These are phyloP conservation scores for Colletes gigas DNA, from an alignment of 1,140 invertebrate species.

Conservation along the genomic window DNA sequence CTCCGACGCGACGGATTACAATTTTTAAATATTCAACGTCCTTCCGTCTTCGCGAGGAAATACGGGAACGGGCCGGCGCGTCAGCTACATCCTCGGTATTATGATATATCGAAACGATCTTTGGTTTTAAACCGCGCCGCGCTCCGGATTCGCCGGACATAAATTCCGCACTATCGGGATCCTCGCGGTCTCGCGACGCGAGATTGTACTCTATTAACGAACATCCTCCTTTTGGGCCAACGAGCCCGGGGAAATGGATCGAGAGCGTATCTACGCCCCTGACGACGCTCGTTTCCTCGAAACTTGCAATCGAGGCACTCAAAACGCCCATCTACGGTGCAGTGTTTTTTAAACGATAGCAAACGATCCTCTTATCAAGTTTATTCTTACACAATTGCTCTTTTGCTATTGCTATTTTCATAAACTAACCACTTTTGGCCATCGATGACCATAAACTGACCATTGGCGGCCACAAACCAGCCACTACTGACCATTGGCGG, in stretches of 20 bases:
- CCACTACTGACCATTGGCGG: too few species aligned
- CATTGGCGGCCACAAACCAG: too few species aligned
- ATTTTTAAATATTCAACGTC: conserved; percentile 52
- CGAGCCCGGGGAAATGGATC: not conserved
- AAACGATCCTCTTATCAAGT: too few species aligned
- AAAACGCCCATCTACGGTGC: too few species aligned
- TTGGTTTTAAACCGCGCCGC: not conserved
- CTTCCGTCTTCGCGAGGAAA: conserved; percentile 8
- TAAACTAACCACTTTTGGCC: too few species aligned
- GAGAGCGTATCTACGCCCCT: not conserved
- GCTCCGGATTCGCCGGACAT: not conserved
- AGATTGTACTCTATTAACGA: not conserved
- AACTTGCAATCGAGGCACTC: not conserved
- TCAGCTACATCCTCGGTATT: conserved; percentile 22
- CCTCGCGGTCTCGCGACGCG: not conserved
- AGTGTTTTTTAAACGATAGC: too few species aligned
- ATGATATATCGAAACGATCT: conserved; percentile 22
- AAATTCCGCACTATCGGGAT: not conserved
- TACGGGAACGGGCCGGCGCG: conserved; percentile 12
- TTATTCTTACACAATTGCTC: too few species aligned
- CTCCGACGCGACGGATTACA: conserved; percentile 25
- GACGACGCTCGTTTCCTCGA: not conserved
- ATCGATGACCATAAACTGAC: too few species aligned
- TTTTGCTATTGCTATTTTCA: too few species aligned
- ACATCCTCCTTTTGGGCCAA: not conserved